Evolutionary conservation across 2,888 invertebrate species (phyloP).

Genomic region (Ennomos fuscantarius): DNA sequence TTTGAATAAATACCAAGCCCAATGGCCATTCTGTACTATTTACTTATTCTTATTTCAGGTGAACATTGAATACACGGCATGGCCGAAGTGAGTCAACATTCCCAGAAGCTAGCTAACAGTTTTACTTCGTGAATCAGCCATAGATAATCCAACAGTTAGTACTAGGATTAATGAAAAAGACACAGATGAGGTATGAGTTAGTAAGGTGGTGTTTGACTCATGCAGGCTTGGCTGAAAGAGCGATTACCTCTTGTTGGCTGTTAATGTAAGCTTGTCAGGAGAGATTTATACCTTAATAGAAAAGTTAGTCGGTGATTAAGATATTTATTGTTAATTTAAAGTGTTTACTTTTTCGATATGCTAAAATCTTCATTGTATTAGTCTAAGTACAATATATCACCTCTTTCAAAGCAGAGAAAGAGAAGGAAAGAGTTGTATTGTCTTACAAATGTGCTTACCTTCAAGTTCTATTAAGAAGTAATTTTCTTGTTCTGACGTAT

Average conservation of each 20-base stretch:
- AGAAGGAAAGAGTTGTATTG: too few species aligned
- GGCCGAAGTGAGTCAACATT: conserved; percentile 12
- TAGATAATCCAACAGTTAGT: conserved; percentile 7
- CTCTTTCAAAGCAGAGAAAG: too few species aligned
- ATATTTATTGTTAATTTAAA: conserved; percentile 1
- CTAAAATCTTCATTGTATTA: too few species aligned
- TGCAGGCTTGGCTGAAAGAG: conserved; percentile 28
- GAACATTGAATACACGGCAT: background rate
- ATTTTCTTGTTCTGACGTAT: too few species aligned
- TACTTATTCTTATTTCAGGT: too few species aligned
- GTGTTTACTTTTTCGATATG: too few species aligned
- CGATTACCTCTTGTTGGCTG: conserved; percentile 34
- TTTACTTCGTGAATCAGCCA: conserved; percentile 10
- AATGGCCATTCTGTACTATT: too few species aligned
- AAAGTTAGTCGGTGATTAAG: background rate
- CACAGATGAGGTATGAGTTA: conserved; percentile 5
- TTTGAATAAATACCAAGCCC: too few species aligned
- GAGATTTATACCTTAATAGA: conserved; percentile 26
- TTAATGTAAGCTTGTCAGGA: conserved; percentile 15
- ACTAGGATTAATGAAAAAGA: background rate
- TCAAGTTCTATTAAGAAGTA: too few species aligned
- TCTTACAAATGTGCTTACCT: too few species aligned
- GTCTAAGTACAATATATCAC: too few species aligned
- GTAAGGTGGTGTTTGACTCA: conserved; percentile 39
- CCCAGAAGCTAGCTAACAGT: conserved; percentile 6